Base-by-base conservation (phyloP, 1,140 invertebrate genomes). In the Sweltsa coloradensis region DNA sequence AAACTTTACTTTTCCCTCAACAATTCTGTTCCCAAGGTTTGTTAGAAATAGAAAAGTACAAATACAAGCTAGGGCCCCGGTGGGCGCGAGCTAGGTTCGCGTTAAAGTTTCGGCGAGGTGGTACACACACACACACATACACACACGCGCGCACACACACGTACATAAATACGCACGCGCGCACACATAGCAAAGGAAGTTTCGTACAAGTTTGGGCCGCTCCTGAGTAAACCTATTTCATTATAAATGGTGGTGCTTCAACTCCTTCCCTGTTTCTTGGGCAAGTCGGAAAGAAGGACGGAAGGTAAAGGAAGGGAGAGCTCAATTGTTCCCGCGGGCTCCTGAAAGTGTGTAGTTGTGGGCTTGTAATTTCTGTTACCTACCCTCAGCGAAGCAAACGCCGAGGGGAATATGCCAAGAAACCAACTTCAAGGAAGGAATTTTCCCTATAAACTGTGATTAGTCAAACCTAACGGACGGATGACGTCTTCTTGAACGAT, bases 191-290 rank as follows among this genome's bases (percentile, higher is more conserved):
- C 27, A 31, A 14, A n/a, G 22, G 34, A 47, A 47, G 45, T 47
- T 47, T 40, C 24, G 25, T n/a, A 34, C 34, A 50, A 50, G 36
- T 50, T 50, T 44, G 34, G 48, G 41, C 25, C 45, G 18, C 36
- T 34, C 36, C 29, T 40, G 36, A 47, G 31, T 50, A 50, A 50
- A 50, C 48, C 41, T 45, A 22, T 50, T 50, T 44, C 48, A 50
- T 50, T 50, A 50, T 50, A 50, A 41, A 50, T 50, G n/a, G 48
- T 26, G 29, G 45, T 21, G 41, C 36, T 37, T 37, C 36, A 22
- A 22, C 36, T 9, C 36, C 16, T 37, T 37, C 16, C 36, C 18
- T 19, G 36, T 14, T 29, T 21, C 25, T 19, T 13, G 41, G 41
- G 25, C 14, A 21, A 14, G n/a, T 18, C 19, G 26, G 42, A 26